Base-by-base conservation (phyloP, 2,113 vertebrate genomes). In the Poeciliopsis occidentalis region DNA sequence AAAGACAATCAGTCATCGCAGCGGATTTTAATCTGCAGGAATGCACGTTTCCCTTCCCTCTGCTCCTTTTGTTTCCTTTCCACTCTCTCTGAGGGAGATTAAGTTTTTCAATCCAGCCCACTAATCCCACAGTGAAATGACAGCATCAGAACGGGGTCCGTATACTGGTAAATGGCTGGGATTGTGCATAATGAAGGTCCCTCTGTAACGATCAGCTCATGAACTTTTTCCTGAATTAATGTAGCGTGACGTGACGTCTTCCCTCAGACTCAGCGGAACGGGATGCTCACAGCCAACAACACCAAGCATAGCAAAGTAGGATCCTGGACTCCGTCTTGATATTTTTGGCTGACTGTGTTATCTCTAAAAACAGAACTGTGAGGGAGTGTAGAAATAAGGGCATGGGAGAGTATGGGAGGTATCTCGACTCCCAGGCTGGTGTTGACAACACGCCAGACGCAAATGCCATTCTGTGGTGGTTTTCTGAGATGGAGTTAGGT, bases 351-450 rank as follows among this genome's bases (percentile, higher is more conserved):
- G 64, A 31, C 66, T 80, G 84, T 88, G 88, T 90, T 90, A 75
- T 83, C 79, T 87, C 82, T 85, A 54, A 81, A 91, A 92, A 91
- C 88, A 90, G 84, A 91, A 79, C 64, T 37, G 76, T 62, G 41
- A 69, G 81, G 80, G 84, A 79, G 72, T 71, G 64, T 67, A 73
- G 54, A 73, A 81, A 79, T 27, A 64, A 80, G 86, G 70, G 88
- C 85, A 81, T 89, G 89, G 78, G 91, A 91, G 87, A 89, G 75
- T 34, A 70, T 31, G 83, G 76, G 88, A 86, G 79, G 85, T 84
- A 66, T 84, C 84, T 70, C 67, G 75, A 19, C 71, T 74, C 73
- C 84, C 62, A 81, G 54, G 75, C 73, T 83, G 75, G 75, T 65
- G 81, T 76, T 88, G 88, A 83, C 86, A 81, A 70, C 66, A 61